These are phyloP conservation scores for Eupelmus urozonus DNA, from an alignment of 2,888 invertebrate genomes.

Conservation along the genomic window DNA sequence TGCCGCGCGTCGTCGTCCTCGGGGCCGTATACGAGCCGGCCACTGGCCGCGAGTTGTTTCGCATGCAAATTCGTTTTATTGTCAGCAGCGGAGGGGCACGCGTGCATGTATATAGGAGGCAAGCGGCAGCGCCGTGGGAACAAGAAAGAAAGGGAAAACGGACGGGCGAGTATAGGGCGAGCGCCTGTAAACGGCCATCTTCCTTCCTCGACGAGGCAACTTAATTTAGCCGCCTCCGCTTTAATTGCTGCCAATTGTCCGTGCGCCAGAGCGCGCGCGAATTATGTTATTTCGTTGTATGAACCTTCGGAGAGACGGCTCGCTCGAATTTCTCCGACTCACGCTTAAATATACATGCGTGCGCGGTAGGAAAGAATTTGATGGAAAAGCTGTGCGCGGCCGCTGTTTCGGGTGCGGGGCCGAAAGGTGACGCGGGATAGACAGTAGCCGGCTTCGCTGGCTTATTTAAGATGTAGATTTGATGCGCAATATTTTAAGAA, in stretches of 20 bases:
- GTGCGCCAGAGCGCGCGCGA: slow-evolving; percentile 70
- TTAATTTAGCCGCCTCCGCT: slow-evolving; percentile 69
- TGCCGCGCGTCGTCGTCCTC: slow-evolving; percentile 40
- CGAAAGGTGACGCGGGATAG: slow-evolving; percentile 2
- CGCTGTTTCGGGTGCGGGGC: too few relatives aligned
- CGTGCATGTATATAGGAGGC: slow-evolving; percentile 8
- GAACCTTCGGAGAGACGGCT: slow-evolving; percentile 5
- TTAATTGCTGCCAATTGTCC: slow-evolving; percentile 75
- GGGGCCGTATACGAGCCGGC: slow-evolving; percentile 2
- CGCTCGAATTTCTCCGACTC: background rate
- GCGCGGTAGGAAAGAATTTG: slow-evolving; percentile 21
- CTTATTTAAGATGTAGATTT: slow-evolving; percentile 59
- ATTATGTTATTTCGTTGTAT: slow-evolving; percentile 72
- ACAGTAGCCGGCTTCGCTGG: background rate
- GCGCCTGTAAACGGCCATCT: slow-evolving; percentile 73
- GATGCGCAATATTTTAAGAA: slow-evolving; percentile 43
- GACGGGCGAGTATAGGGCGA: slow-evolving; percentile 60
- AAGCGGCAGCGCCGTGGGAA: slow-evolving; percentile 47
- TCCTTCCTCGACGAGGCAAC: slow-evolving; percentile 67
- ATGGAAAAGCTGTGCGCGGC: too few relatives aligned
- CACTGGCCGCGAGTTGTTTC: slow-evolving; percentile 70
- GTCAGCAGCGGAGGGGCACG: slow-evolving; percentile 63
- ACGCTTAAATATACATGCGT: background rate
- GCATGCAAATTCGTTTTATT: slow-evolving; percentile 76
- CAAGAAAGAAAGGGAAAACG: slow-evolving; percentile 64